A percentile compares a stretch with the other conserved stretches of the same genome.
These are phyloP conservation scores for Leptestheria dahalacensis DNA, from an alignment of 1,140 invertebrate species.

Conservation along the genomic window DNA sequence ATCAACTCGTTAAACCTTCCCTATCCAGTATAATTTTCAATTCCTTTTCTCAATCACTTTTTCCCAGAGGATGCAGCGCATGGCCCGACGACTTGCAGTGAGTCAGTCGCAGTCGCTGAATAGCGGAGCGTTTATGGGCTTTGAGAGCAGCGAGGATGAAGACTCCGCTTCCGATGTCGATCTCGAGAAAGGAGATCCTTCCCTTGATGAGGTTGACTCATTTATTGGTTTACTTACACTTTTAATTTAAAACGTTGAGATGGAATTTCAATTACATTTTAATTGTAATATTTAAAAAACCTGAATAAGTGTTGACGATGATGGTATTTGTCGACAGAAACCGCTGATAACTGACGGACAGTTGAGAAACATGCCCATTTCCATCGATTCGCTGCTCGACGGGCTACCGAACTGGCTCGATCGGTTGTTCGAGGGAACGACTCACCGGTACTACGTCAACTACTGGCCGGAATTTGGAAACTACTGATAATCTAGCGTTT, in stretches of 20 bases:
- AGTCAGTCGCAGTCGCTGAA: neutral
- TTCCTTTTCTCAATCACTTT: neutral
- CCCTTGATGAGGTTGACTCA: slow-evolving; percentile 17
- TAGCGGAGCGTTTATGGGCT: slow-evolving; percentile 59
- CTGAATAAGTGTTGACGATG: too few species aligned
- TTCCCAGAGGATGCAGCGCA: slow-evolving; percentile 3
- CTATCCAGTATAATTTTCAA: neutral
- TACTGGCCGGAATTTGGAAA: slow-evolving; percentile 82
- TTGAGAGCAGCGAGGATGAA: slow-evolving; percentile 45
- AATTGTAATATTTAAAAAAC: too few species aligned
- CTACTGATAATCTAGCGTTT: neutral
- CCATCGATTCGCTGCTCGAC: slow-evolving; percentile 63
- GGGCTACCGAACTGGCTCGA: slow-evolving; percentile 93
- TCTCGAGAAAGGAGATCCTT: slow-evolving; percentile 35
- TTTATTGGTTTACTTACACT: too few species aligned
- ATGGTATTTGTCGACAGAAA: slow-evolving; percentile 7
- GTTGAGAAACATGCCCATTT: slow-evolving; percentile 18
- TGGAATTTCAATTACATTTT: too few species aligned
- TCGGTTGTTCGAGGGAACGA: slow-evolving; percentile 84
- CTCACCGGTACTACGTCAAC: slow-evolving; percentile 84
- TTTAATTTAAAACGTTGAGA: too few species aligned
- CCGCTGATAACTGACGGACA: slow-evolving; percentile 14
- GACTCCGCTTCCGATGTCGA: slow-evolving; percentile 41
- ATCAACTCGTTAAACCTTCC: too few species aligned
- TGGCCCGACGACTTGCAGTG: neutral